phyloP scores from a whole-genome alignment of 2,797 vertebrate genomes.

The Distichodus sexfasciatus region DNA sequence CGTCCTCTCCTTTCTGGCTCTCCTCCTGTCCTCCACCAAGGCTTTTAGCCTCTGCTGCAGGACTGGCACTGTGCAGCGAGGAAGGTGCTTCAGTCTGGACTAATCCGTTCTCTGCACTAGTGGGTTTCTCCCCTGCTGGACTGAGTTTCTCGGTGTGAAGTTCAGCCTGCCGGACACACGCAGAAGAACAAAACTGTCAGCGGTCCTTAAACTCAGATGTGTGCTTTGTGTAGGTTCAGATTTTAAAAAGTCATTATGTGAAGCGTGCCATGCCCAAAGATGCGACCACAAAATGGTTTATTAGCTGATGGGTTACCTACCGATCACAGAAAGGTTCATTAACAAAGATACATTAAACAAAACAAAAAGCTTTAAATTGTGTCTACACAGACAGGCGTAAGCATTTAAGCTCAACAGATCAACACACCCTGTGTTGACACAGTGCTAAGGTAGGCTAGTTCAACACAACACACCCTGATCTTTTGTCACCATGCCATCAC shows the following conservation, averaged over 20 bases:
- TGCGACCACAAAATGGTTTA: not conserved
- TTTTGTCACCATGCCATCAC: conserved; percentile 22
- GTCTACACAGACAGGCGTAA: not conserved
- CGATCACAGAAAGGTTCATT: conserved; percentile 15
- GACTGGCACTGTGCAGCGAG: conserved; percentile 46
- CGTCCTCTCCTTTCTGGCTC: conserved; percentile 50
- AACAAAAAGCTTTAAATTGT: not conserved
- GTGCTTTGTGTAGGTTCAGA: not conserved
- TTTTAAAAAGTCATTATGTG: no score
- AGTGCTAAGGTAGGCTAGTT: conserved; percentile 13
- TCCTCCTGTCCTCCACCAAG: conserved; percentile 47
- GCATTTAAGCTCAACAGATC: conserved; percentile 18
- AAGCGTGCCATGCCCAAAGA: not conserved
- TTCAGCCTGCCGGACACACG: conserved; percentile 60
- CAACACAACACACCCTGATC: conserved; percentile 34
- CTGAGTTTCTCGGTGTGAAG: conserved; percentile 50
- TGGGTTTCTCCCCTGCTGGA: conserved; percentile 31
- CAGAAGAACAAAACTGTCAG: conserved; percentile 4
- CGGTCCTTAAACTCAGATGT: not conserved
- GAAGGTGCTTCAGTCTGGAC: conserved; percentile 42
- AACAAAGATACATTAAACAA: no score
- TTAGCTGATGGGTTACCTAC: conserved; percentile 1
- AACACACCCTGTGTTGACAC: conserved; percentile 36
- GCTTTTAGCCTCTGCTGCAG: conserved; percentile 52
- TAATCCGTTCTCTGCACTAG: conserved; percentile 32